Conservation (phyloP, 35 echinoderm and acorn worm genomes). For the Hemicentrotus pulcherrimus region DNA sequence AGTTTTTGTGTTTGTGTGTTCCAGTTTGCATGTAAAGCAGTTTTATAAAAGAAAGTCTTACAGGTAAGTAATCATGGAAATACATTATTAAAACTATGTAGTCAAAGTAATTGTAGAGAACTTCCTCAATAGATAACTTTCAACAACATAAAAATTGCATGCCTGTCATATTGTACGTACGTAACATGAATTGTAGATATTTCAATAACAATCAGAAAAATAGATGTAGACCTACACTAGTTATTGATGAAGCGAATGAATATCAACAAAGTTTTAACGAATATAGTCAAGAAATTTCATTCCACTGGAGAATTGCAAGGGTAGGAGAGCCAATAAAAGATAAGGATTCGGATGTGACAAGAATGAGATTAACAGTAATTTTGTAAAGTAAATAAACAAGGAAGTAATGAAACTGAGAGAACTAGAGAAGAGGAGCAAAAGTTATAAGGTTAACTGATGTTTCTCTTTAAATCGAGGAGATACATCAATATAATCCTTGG, state of each 20-base stretch:
- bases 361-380: not conserved
- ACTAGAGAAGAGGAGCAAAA: not conserved
- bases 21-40: not conserved
- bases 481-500: slow-evolving; percentile 10
- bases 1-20: slow-evolving; percentile 2
- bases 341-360: not conserved
- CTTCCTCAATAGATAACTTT: not conserved
- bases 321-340: not conserved
- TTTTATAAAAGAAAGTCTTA: not conserved
- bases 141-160: not conserved
- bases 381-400: not conserved
- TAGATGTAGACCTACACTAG: not conserved
- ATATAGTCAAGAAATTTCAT: not conserved
- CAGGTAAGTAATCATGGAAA: not conserved
- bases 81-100: not conserved
- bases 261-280: not conserved
- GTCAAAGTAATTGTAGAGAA: not conserved
- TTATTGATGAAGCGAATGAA: not conserved
- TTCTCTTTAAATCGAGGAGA: not conserved
- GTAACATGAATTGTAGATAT: no score
- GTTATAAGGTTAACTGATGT: not conserved
- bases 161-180: not conserved
- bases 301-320: not conserved
- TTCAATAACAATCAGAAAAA: not conserved
- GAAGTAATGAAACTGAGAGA: not conserved